phyloP scores from a whole-genome alignment of 1,140 invertebrate genomes.

The Lepidotrigona ventralis region DNA sequence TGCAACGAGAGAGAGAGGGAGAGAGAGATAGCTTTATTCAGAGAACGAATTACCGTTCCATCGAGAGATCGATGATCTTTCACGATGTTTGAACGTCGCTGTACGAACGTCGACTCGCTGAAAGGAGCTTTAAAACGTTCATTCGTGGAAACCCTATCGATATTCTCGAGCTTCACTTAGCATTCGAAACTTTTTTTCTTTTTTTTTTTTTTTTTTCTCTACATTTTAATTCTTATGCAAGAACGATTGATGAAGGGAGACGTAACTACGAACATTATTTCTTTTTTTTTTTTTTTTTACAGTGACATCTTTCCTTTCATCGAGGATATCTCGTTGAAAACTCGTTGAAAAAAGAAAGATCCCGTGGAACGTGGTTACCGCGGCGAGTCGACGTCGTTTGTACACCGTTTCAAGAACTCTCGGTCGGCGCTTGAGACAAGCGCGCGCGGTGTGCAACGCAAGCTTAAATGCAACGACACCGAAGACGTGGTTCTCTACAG shows the following conservation, averaged over 20 bases:
- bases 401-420: slow-evolving; percentile 18
- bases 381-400: not conserved
- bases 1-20: not conserved
- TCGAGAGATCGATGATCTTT: not conserved
- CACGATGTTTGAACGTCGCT: not conserved
- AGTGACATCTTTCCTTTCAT: not conserved
- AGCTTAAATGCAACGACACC: not conserved
- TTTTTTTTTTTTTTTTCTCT: no score
- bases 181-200: not conserved
- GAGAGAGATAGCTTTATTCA: not conserved
- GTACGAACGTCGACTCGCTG: not conserved
- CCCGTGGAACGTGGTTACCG: not conserved
- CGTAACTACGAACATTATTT: not conserved
- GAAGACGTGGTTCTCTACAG: not conserved
- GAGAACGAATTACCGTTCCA: not conserved
- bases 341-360: slow-evolving; percentile 2
- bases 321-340: not conserved
- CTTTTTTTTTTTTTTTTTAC: not conserved
- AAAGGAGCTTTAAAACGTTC: not conserved
- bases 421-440: slow-evolving; percentile 12
- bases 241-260: not conserved
- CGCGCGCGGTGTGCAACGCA: not conserved
- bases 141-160: not conserved
- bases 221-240: no score
- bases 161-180: not conserved